Evolutionary conservation across 2,888 invertebrate genomes (phyloP).

Genomic region (Caradrina clavipalpis): DNA sequence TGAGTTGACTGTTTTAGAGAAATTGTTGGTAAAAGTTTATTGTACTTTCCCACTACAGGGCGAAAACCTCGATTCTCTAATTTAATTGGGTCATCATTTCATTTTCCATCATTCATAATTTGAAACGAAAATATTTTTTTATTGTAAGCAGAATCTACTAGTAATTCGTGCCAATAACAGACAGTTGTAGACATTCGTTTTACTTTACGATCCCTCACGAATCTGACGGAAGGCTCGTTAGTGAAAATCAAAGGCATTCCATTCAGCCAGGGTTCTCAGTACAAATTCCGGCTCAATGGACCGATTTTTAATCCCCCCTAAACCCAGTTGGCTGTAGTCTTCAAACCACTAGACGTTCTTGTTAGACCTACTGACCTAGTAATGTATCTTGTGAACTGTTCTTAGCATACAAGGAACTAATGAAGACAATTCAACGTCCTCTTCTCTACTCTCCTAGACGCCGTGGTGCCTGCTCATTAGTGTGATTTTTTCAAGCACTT

Average conservation of each 20-base stretch:
- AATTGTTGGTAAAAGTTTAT: not conserved
- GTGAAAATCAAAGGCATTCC: constrained; percentile 42
- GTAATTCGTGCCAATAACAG: not conserved
- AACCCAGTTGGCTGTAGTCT: constrained; percentile 12
- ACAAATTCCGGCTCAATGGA: constrained; percentile 34
- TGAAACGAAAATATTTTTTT: no score
- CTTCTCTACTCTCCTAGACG: constrained; percentile 17
- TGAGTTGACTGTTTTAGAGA: not conserved
- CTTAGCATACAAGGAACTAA: constrained; percentile 41
- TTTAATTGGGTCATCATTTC: no score
- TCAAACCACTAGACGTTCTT: not conserved
- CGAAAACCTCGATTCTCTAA: no score
- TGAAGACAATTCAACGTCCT: constrained; percentile 36
- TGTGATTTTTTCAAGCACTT: constrained; percentile 40
- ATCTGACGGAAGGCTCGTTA: not conserved
- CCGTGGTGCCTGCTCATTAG: constrained; percentile 53
- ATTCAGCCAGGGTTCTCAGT: constrained; percentile 14
- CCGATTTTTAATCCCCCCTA: constrained; percentile 31
- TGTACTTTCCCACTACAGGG: no score
- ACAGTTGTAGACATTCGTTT: not conserved
- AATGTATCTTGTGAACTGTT: constrained; percentile 18
- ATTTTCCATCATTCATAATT: no score
- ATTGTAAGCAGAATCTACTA: no score
- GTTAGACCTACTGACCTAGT: constrained; percentile 33
- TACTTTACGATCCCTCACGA: constrained; percentile 3